These are phyloP conservation scores for Papilio elwesi DNA, from an alignment of 2,888 invertebrate species.

Conservation along the genomic window DNA sequence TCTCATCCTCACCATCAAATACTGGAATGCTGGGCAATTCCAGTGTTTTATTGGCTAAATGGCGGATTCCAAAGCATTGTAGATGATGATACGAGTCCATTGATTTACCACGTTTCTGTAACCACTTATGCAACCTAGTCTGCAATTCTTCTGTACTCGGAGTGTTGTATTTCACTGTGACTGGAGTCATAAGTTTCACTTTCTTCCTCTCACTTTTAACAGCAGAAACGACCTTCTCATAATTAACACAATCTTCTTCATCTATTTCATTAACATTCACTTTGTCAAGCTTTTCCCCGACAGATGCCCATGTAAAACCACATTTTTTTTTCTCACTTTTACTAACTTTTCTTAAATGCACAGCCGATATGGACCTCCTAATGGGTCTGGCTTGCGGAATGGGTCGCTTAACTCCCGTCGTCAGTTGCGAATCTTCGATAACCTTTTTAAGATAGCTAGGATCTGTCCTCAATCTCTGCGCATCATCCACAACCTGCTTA, in stretches of 20 bases:
- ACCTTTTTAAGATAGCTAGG: constrained; percentile 63
- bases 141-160: constrained; percentile 73
- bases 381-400: constrained; percentile 56
- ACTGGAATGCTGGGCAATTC: constrained; percentile 48
- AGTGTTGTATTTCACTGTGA: constrained; percentile 62
- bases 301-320: constrained; percentile 73
- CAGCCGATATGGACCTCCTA: constrained; percentile 76
- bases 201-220: constrained; percentile 75
- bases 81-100: constrained; percentile 78
- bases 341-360: constrained; percentile 73
- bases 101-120: constrained; percentile 78
- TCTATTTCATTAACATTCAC: constrained; percentile 60
- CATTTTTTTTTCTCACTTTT: constrained; percentile 67
- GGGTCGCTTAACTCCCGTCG: constrained; percentile 62
- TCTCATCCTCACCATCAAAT: constrained; percentile 77
- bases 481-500: constrained; percentile 51
- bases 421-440: constrained; percentile 56
- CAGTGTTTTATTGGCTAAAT: constrained; percentile 54
- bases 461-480: constrained; percentile 59
- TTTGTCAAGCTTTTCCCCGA: constrained; percentile 69
- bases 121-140: constrained; percentile 76
- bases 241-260: constrained; percentile 61
- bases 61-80: constrained; percentile 80
- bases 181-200: constrained; percentile 72
- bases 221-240: constrained; percentile 65